These are phyloP conservation scores for Falco peregrinus DNA, from an alignment of 2,797 vertebrate species.

Conservation along the genomic window DNA sequence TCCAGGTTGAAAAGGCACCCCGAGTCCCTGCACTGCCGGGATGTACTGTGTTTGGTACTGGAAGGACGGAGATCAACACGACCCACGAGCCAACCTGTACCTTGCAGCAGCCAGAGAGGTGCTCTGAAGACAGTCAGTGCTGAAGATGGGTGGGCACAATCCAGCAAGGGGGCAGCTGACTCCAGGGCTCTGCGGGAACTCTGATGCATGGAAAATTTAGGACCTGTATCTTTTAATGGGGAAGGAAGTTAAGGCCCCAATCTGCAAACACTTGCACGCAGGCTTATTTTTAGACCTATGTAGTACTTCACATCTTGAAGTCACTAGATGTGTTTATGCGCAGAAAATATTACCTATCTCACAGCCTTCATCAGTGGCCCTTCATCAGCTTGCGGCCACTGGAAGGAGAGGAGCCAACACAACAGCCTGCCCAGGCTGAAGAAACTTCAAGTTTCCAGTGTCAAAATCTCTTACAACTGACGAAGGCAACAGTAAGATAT, in stretches of 20 bases:
- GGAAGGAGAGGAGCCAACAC: neutral
- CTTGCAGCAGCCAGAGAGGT: neutral
- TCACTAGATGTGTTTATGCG: neutral
- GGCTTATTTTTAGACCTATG: slow-evolving; percentile 18
- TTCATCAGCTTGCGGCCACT: neutral
- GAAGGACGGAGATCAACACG: neutral
- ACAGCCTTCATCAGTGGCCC: neutral
- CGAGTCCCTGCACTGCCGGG: too few species aligned
- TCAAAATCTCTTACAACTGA: neutral
- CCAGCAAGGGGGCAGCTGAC: neutral
- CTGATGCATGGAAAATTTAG: neutral
- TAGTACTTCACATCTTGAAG: neutral
- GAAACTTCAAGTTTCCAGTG: neutral
- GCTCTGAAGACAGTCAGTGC: neutral
- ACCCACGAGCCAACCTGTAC: neutral
- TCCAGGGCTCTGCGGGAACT: neutral
- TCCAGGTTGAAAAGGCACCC: neutral
- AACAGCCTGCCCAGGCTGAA: neutral
- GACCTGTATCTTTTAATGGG: neutral
- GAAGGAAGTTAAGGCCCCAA: neutral
- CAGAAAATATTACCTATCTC: neutral
- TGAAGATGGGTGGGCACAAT: neutral
- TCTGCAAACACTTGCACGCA: neutral
- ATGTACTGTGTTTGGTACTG: accelerated
- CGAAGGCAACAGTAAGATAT: neutral